Evolutionary conservation across 1,140 invertebrate genomes (phyloP).

Genomic region (Vollenhovia emeryi): DNA sequence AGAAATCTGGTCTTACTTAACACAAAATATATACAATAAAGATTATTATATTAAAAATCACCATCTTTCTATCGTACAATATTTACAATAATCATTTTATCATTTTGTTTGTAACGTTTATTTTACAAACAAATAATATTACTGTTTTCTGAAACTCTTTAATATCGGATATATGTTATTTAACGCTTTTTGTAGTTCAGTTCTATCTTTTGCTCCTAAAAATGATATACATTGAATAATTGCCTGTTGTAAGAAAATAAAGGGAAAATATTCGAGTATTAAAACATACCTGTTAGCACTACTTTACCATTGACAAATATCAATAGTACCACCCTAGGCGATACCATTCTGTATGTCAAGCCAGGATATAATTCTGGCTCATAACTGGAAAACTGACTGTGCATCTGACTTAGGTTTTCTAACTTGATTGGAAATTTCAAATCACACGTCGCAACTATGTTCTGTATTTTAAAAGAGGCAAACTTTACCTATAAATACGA

Average conservation of each 20-base stretch:
- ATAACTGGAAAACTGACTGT: conserved; percentile 96
- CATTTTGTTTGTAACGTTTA: not conserved
- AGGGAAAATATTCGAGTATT: conserved; percentile 25
- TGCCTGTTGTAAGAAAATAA: not conserved
- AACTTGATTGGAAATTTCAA: conserved; percentile 98
- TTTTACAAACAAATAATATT: conserved; percentile 67
- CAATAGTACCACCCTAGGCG: conserved; percentile 97
- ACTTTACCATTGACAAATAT: conserved; percentile 99
- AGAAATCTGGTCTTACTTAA: not conserved
- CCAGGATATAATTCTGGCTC: conserved; percentile 98
- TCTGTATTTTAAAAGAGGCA: conserved; percentile 99
- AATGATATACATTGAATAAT: conserved; percentile 62
- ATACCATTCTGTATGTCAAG: conserved; percentile 98
- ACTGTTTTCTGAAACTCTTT: conserved; percentile 96
- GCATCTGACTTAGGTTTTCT: conserved; percentile 97
- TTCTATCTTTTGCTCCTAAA: conserved; percentile 96
- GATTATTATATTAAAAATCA: too few relatives aligned
- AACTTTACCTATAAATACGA: conserved; percentile 94
- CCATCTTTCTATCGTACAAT: not conserved
- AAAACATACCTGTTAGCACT: conserved; percentile 93
- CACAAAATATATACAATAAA: too few relatives aligned
- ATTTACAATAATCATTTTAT: not conserved
- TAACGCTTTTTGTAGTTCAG: conserved; percentile 97
- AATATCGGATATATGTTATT: conserved; percentile 98
- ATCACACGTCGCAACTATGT: conserved; percentile 99